Conservation (phyloP, 2,888 invertebrate genomes). For the Coleophora deauratella region DNA sequence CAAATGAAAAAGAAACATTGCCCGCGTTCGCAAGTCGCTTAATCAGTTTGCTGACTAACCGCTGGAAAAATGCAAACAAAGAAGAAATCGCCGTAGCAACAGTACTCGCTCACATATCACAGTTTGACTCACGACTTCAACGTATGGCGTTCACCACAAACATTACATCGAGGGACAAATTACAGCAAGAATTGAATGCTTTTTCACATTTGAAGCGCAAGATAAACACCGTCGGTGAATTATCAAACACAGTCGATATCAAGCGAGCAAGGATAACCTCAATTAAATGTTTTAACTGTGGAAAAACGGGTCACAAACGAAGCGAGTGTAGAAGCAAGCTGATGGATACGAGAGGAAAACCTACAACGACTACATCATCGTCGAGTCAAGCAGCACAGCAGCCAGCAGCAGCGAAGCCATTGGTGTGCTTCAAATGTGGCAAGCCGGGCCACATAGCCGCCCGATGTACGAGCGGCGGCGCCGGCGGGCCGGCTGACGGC, state of each 20-base stretch:
- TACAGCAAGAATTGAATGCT: constrained; percentile 4
- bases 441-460: no score
- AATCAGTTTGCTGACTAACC: constrained; percentile 1
- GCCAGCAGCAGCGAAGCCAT: not conserved
- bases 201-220: not conserved
- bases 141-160: constrained; percentile 8
- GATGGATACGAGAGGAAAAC: not conserved
- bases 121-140: constrained; percentile 9
- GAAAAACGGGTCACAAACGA: not conserved
- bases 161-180: not conserved
- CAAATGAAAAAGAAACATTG: not conserved
- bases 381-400: not conserved
- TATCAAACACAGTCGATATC: not conserved
- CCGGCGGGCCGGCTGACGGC: not conserved
- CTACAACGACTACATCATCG: no score
- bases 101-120: constrained; percentile 13
- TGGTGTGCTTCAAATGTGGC: no score
- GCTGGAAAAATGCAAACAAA: constrained; percentile 9
- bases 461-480: not conserved
- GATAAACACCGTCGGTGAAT: not conserved
- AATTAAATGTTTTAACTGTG: not conserved
- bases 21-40: no score
- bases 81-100: constrained; percentile 13
- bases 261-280: not conserved
- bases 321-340: not conserved